Evolutionary conservation across 2,113 vertebrate species (phyloP).

Genomic region (Siphamia tubifer): DNA sequence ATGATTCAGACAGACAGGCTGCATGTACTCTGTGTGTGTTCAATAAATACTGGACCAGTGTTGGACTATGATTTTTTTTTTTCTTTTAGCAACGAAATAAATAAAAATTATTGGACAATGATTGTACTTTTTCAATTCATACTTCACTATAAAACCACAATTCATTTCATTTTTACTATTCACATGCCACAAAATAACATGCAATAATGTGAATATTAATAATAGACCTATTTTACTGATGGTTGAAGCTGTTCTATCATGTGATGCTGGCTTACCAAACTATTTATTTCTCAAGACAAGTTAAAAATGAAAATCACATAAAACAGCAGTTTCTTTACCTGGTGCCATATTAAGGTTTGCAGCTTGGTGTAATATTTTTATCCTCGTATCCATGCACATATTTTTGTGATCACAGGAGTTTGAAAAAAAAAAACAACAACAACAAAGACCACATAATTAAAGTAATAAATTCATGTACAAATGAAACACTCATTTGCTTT

Average conservation of each 20-base stretch:
- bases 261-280: too few species aligned
- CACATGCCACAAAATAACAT: too few species aligned
- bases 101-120: background rate
- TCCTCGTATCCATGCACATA: slow-evolving; percentile 24
- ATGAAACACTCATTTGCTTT: background rate
- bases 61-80: slow-evolving; percentile 16
- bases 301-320: background rate
- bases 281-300: background rate
- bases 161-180: background rate
- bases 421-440: slow-evolving; percentile 57
- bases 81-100: slow-evolving; percentile 6
- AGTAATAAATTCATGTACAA: slow-evolving; percentile 26
- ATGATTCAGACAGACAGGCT: slow-evolving; percentile 73
- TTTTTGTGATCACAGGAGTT: slow-evolving; percentile 36
- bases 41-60: slow-evolving; percentile 40
- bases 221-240: background rate
- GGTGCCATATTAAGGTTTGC: background rate
- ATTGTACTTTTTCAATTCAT: background rate
- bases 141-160: background rate
- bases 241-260: background rate
- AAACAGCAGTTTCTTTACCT: slow-evolving; percentile 8
- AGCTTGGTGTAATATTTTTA: slow-evolving; percentile 41
- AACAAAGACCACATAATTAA: slow-evolving; percentile 11
- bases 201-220: too few species aligned
- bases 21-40: slow-evolving; percentile 56